Conservation (phyloP, 2,797 vertebrate species). For the Anguilla pacifica region DNA sequence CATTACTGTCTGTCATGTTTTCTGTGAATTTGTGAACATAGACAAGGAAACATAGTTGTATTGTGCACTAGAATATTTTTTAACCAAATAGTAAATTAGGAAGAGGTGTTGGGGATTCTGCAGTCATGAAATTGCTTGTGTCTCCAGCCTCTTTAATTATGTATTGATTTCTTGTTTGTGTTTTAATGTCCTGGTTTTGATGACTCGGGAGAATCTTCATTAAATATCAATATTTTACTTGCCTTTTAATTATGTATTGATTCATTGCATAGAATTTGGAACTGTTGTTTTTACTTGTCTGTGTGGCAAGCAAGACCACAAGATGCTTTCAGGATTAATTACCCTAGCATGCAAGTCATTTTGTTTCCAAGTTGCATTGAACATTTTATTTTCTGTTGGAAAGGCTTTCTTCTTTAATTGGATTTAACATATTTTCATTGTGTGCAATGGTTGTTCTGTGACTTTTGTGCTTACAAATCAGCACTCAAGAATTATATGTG, state of each 20-base stretch:
- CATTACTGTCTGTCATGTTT: background rate
- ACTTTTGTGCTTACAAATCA: background rate
- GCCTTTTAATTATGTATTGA: slow-evolving; percentile 76
- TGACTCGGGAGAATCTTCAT: slow-evolving; percentile 56
- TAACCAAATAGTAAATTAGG: background rate
- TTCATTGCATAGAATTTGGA: slow-evolving; percentile 52
- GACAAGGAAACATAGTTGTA: background rate
- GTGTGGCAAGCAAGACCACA: slow-evolving; percentile 3
- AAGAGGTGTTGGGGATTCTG: background rate
- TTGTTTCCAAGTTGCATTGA: background rate
- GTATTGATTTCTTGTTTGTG: slow-evolving; percentile 59
- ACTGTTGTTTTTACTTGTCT: slow-evolving; percentile 48
- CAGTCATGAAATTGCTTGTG: slow-evolving; percentile 19
- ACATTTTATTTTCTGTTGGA: background rate
- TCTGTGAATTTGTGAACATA: background rate
- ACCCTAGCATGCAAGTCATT: background rate
- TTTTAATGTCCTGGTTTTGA: slow-evolving; percentile 60
- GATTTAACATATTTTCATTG: background rate
- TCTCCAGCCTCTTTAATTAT: slow-evolving; percentile 58
- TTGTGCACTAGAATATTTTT: background rate
- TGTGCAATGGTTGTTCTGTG: background rate
- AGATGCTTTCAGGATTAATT: background rate
- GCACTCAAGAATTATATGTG: background rate
- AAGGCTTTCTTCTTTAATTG: background rate
- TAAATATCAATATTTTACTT: slow-evolving; percentile 70